These are phyloP conservation scores for Unio delphinus DNA, from an alignment of 2,888 invertebrate genomes.

Conservation along the genomic window DNA sequence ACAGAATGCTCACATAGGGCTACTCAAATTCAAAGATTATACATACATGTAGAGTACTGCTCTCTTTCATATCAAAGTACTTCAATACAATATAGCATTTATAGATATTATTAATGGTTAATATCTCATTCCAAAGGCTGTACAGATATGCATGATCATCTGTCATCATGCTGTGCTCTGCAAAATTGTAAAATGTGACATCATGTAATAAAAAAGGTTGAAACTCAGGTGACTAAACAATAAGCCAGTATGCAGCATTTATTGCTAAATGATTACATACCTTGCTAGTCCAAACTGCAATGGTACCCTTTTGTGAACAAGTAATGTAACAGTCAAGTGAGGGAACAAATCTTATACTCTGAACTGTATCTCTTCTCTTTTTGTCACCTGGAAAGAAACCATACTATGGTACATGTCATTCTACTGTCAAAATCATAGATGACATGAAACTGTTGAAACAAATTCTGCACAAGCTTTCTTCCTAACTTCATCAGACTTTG, in stretches of 20 bases:
- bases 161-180: neutral
- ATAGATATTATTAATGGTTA: neutral
- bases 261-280: conserved; percentile 27
- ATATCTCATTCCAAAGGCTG: too few species aligned
- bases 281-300: conserved; percentile 66
- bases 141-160: too few species aligned
- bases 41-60: too few species aligned
- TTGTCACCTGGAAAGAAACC: conserved; percentile 57
- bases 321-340: conserved; percentile 63
- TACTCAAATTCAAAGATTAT: too few species aligned
- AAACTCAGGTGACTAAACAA: too few species aligned
- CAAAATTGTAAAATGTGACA: neutral
- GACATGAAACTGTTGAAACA: neutral
- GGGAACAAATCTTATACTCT: conserved; percentile 61
- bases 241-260: too few species aligned
- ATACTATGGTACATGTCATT: neutral
- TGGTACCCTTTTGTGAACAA: conserved; percentile 68
- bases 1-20: too few species aligned
- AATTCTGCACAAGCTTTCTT: too few species aligned
- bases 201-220: neutral
- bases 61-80: too few species aligned
- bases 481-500: too few species aligned
- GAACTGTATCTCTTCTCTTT: conserved; percentile 64
- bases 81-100: too few species aligned
- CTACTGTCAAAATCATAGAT: neutral